phyloP scores from a whole-genome alignment of 1,140 invertebrate species.

The Sitophilus oryzae region DNA sequence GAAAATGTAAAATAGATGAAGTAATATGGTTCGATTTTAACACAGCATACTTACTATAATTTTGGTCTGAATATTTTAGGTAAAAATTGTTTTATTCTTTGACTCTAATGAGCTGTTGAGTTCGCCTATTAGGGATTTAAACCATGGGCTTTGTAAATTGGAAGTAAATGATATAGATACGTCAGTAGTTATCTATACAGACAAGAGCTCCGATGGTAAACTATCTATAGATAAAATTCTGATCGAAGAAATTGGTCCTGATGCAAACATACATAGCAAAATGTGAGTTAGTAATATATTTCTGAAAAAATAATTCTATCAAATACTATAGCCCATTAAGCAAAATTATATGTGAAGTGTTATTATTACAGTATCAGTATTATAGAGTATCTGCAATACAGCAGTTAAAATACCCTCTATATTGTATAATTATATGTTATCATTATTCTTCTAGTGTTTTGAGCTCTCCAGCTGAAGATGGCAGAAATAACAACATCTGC shows the following conservation, averaged over 20 bases:
- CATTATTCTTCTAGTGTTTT: conserved; percentile 18
- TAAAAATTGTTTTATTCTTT: conserved; percentile 61
- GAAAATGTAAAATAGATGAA: conserved; percentile 59
- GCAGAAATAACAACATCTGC: conserved; percentile 51
- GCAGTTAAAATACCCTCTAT: not conserved
- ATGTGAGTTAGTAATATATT: conserved; percentile 21
- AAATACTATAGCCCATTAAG: not conserved
- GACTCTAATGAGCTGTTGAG: conserved; percentile 69
- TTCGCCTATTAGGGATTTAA: conserved; percentile 66
- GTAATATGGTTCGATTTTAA: conserved; percentile 43
- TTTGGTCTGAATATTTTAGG: too few relatives aligned
- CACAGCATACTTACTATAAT: too few relatives aligned
- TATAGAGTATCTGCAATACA: too few relatives aligned
- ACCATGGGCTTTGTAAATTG: conserved; percentile 64
- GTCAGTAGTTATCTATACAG: conserved; percentile 60
- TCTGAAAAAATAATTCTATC: not conserved
- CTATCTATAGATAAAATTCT: conserved; percentile 63
- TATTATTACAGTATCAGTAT: too few relatives aligned
- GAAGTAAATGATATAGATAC: conserved; percentile 64
- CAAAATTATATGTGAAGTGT: too few relatives aligned
- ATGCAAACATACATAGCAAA: conserved; percentile 43
- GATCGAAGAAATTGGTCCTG: conserved; percentile 67
- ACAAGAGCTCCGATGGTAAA: conserved; percentile 64
- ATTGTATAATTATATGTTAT: not conserved
- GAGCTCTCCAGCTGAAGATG: conserved; percentile 48